Base-by-base conservation (phyloP, 2,888 invertebrate genomes). In the Phymatocera aterrima region DNA sequence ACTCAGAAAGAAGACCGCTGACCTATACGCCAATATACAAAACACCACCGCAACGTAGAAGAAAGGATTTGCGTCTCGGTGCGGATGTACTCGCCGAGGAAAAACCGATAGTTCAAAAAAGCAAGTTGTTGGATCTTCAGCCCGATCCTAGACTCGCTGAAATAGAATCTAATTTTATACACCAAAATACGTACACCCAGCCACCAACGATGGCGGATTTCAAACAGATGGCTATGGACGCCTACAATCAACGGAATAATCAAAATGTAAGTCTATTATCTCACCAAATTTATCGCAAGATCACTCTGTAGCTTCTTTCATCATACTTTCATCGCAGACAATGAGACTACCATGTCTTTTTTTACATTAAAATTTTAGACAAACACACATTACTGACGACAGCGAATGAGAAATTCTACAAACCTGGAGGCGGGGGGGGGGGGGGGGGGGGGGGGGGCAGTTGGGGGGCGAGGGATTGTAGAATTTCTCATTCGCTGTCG, bases 191-290 rank as follows among this genome's bases (percentile, higher is more conserved):
- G 64, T 88, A 87, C 82, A 84, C 83, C 78, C 84, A 88, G 78
- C 83, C 86, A 78, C 89, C 89, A 43, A 89, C 89, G 3, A 86
- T 89, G 86, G 88, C 88, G 31, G 89, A 89, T 77, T 89, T 89
- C 81, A 89, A 89, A 77, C 89, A 89, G 81, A 89, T 89, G 87
- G 89, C 89, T 70, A 89, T 88, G 86, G 89, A 89, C 79, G 88
- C 88, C 51, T 89, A 89, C 81, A 89, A 89, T 84, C 89, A 89
- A 78, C 87, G 89, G 31, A 89, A 89, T 82, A 86, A 89, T 80
- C 88, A 88, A 81, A 89, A 89, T 78, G 89, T 89, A 77, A 88
- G 79, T 61, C 0, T 1, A 0, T 28, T 6, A 0, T 0, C 8
- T n/a, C 10, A 3, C n/a, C n/a, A n/a, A n/a, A n/a, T 64, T 18